Evolutionary conservation across 2,113 vertebrate genomes (phyloP), one percentile per base, ranked within the genome.

Genomic region (Erythrocercus mccallii): DNA sequence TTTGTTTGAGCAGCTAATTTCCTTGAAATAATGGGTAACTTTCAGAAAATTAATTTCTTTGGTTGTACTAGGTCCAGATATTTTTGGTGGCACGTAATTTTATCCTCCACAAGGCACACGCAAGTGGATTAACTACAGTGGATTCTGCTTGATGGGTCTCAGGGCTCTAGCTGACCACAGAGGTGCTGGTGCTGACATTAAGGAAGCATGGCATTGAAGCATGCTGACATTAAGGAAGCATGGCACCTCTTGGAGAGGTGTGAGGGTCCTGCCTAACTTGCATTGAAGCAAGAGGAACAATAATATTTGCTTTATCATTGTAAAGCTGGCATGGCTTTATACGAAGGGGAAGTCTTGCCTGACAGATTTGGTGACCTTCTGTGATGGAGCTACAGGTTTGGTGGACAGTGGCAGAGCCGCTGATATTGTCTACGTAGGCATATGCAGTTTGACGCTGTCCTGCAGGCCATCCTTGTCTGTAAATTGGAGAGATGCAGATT

Each of bases 401-500:
- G 17, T 68, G 45, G 45, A 23, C 37, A 50, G 33, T 5, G 5
- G 15, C 22, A 77, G 22, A 69, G 22, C 27, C 60, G 23, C 27
- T 37, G 33, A 12, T 33, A 44, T 1, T 3, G 2, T 44, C 18
- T 51, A 1, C 1, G 0, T 51, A 18, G 33, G 22, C 10, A 37
- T 45, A 19, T 7, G 45, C 37, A 19, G 27, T 77, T 60, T 15
- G 44, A 22, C 21, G 22, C 33, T 58, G 22, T 58, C 31, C 27
- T 22, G 12, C 14, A 33, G 37, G 11, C 22, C 27, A 27, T 51
- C 37, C 27, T 51, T 58, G 21, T 50, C 16, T 37, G 44, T 68
- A 60, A 68, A 37, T 77, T 11, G 15, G 6, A 57, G n/a, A 13
- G 8, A 25, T 4, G 4, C 1, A 2, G 42, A n/a, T 4, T 85